phyloP scores from a whole-genome alignment of 2,888 invertebrate genomes.

The Calameuta filiformis region DNA sequence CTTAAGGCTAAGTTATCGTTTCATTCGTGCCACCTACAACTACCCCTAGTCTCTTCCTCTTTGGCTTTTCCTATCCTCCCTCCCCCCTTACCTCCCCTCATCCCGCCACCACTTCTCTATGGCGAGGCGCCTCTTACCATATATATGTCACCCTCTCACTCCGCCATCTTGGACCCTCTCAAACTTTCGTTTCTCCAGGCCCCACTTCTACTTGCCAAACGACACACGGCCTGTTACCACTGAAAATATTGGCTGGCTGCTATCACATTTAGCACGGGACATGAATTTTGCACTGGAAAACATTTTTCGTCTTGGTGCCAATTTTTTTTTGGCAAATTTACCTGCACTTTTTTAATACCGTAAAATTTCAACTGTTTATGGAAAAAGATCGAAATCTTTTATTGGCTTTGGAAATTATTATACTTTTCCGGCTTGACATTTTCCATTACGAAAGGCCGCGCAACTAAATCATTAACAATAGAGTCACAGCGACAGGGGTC shows the following conservation, averaged over 20 bases:
- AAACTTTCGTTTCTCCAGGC: background rate
- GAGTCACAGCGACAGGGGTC: background rate
- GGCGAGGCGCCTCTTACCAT: background rate
- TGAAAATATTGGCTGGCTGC: background rate
- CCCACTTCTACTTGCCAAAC: background rate
- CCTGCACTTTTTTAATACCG: background rate
- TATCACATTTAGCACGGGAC: background rate
- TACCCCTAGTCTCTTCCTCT: constrained; percentile 12
- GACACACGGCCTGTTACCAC: background rate
- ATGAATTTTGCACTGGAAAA: background rate
- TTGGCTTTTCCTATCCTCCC: constrained; percentile 1
- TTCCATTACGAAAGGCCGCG: no score
- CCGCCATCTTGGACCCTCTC: background rate
- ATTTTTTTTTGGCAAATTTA: background rate
- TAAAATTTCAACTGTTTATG: background rate
- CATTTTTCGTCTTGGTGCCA: background rate
- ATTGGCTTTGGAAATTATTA: background rate
- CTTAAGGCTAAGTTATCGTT: constrained; percentile 26
- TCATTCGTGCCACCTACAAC: constrained; percentile 7
- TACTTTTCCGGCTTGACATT: background rate
- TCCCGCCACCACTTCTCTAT: constrained; percentile 4
- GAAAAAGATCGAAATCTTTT: background rate
- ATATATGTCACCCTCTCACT: background rate
- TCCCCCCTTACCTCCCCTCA: constrained; percentile 8
- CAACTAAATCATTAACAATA: background rate